phyloP scores from a whole-genome alignment of 2,113 vertebrate genomes.

The Vulpes ferrilata region DNA sequence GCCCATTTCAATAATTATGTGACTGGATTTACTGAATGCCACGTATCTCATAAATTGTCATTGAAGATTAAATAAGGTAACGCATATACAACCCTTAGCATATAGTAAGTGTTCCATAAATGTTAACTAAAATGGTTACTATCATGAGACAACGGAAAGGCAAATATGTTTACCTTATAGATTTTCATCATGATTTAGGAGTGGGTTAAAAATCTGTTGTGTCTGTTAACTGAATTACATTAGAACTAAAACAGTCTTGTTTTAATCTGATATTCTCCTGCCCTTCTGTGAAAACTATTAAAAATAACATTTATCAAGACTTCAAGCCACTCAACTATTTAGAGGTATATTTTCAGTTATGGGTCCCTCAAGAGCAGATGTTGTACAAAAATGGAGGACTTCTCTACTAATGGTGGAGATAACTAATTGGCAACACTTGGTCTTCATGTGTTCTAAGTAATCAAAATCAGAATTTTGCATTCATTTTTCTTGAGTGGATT shows the following conservation, averaged over 20 bases:
- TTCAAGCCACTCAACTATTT: background rate
- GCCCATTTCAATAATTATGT: background rate
- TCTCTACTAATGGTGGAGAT: background rate
- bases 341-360: background rate
- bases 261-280: background rate
- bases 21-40: background rate
- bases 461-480: background rate
- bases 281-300: background rate
- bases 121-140: background rate
- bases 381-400: accelerated
- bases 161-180: background rate
- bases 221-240: background rate
- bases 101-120: background rate
- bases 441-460: background rate
- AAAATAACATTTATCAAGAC: background rate
- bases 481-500: background rate
- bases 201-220: background rate
- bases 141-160: background rate
- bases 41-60: background rate
- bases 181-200: constrained; percentile 25
- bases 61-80: constrained; percentile 9
- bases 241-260: background rate
- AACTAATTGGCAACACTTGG: background rate
- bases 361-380: background rate
- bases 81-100: background rate